Base-by-base conservation (phyloP, 1,140 invertebrate genomes). In the Helicoverpa armigera region DNA sequence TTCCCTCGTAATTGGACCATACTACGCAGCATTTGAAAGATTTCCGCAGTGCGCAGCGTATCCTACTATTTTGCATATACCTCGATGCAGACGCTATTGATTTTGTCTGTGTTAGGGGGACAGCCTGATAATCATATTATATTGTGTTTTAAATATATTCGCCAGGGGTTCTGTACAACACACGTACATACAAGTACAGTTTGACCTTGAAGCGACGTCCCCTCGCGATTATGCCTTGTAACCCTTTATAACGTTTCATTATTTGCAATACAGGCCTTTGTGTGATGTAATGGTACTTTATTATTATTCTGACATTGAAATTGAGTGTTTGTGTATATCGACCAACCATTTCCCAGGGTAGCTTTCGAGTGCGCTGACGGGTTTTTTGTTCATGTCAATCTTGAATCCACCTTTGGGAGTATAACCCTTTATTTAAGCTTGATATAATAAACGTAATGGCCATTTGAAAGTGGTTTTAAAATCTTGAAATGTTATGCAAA, bases 51-150 rank as follows among this genome's bases (percentile, higher is more conserved):
- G 61, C 61, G 80, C 31, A 56, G 84, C 61, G 84, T 67, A 89
- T 93, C 89, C 77, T 54, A 16, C 51, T 50, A 82, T 90, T 91
- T 91, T 87, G 83, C 87, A 82, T 91, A 89, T 93, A 91, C 92
- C 58, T 58, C 69, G 63, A 87, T 85, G 88, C 89, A 94, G 92
- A 92, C 93, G 87, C 87, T 94, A 94, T 94, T 87, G 93, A 94
- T 94, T 94, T 94, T 93, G 93, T 94, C 93, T 94, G 92, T 94
- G 92, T 94, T 93, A 94, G 93, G 92, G 91, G 91, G 91, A 92
- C 91, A 92, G 88, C 78, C 85, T 91, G 90, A 92, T 94, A 94
- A 94, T 94, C 91, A 92, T 93, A 91, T 94, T 94, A 94, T 93
- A 92, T 89, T 86, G 92, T 91, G 91, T 94, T 93, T 93, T 92